Base-by-base conservation (phyloP, 2,888 invertebrate genomes). In the Drosophila dives region DNA sequence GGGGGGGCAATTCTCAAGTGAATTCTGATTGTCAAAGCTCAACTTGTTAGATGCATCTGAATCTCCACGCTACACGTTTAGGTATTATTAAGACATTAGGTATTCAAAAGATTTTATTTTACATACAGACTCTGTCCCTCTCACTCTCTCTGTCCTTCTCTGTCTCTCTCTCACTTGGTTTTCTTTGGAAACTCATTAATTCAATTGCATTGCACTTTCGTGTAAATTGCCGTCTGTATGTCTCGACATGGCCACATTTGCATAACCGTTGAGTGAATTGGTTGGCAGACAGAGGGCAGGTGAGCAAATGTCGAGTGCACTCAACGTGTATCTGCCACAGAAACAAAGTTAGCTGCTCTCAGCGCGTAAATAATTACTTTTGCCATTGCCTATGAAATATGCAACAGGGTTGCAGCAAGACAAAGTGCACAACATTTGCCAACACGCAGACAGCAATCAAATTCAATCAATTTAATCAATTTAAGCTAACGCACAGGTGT, bases 401-500 rank as follows among this genome's bases (percentile, higher is more conserved):
- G 78, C 80, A 77, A 78, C 72, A 72, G 63, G 59, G 77, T 45
- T 67, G 77, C 40, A 64, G 81, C 73, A 64, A 72, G 62, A 36
- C 48, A 23, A 69, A 68, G 64, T 69, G 69, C 63, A 65, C 60
- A 66, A 48, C 23, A 62, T 65, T 56, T 26, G 34, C 54, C 42
- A 54, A 54, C 34, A 54, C 68, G 64, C 59, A 64, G 67, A 55
- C 45, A 55, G 80, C 82, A 86, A 89, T 89, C 86, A 81, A 86
- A 87, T 89, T 87, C 83, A 86, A 89, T 87, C 88, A 86, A 86
- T 86, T 86, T 85, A 87, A 86, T 89, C 87, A 87, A 23, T 23
- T 23, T 23, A 23, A 80, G 69, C 64, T 60, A 3, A 11, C 29
- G 34, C 34, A 34, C 54, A 61, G 64, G 32, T 53, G 63, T 38